Evolutionary conservation across 2,888 invertebrate genomes (phyloP), one percentile per base, ranked within the genome.

Genomic region (Leucozona laternaria): DNA sequence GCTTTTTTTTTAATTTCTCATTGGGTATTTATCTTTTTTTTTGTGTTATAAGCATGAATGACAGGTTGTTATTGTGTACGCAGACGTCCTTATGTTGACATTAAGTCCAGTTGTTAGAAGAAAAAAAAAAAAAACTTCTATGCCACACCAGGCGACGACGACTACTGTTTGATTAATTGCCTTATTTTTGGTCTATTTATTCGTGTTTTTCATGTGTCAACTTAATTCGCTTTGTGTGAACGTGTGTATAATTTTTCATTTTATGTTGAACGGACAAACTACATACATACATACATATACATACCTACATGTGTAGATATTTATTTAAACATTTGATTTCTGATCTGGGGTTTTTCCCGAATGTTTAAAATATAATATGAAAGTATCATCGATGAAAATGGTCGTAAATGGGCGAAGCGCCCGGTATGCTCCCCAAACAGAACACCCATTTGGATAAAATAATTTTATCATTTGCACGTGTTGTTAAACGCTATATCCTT

Each of bases 81-180:
- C 37, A 78, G 78, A 75, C 70, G 82, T 86, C 86, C 86, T 86
- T 86, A 64, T 86, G 78, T 78, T 79, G 79, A 86, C 86, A 82
- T 70, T 62, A 71, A 78, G 82, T 75, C 53, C 50, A 73, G 57
- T 78, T 53, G 55, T 60, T 60, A 37, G 28, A 34, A 2, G 1
- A 6, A 1, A 64, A 78, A 60, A 66, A 28, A 64, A 78, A 55
- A 66, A 31, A 66, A 45, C 40, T 64, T 25, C 62, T 53, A 50
- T 53, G 73, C 78, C 66, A 81, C 64, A 58, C 43, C 66, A 57
- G 50, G 50, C 48, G 48, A 66, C 45, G 48, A 68, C 60, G 78
- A 79, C 78, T 86, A 82, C 86, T 82, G 86, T 70, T 78, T 86
- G 86, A 86, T 86, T 86, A 86, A 86, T 86, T 79, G 85, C 72